Evolutionary conservation across 2,113 vertebrate species (phyloP).

Genomic region (Halichoeres trimaculatus): DNA sequence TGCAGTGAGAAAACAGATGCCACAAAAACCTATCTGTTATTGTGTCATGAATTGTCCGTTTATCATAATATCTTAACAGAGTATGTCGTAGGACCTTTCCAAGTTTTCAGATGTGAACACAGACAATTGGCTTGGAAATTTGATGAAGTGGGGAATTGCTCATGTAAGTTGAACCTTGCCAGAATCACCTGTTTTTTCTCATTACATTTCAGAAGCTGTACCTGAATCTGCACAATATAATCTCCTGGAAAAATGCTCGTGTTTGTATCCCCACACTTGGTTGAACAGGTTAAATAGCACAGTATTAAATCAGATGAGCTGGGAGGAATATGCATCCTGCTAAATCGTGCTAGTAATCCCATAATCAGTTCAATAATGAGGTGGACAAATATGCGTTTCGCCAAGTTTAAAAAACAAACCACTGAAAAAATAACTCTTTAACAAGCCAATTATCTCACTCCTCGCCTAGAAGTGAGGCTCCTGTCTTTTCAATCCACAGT

Average conservation of each 20-base stretch:
- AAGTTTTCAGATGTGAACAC: constrained; percentile 9
- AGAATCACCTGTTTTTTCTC: not conserved
- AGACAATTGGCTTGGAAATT: not conserved
- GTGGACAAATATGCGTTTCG: constrained; percentile 36
- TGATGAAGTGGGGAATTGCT: not conserved
- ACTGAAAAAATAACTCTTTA: constrained; percentile 19
- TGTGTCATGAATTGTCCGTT: not conserved
- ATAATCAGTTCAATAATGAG: constrained; percentile 45
- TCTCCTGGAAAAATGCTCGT: not conserved
- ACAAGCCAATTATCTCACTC: constrained; percentile 51
- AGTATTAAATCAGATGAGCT: constrained; percentile 33
- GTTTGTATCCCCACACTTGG: not conserved
- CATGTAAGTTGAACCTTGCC: not conserved
- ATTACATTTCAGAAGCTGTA: constrained; percentile 1
- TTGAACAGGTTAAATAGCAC: constrained; percentile 25
- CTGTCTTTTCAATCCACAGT: constrained; percentile 41
- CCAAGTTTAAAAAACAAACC: constrained; percentile 29
- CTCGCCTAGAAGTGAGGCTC: constrained; percentile 47
- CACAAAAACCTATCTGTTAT: not conserved
- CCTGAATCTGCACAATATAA: not conserved
- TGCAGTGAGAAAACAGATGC: not conserved
- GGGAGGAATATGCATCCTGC: constrained; percentile 28
- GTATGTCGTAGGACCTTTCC: too few species aligned
- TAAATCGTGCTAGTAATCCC: constrained; percentile 52
- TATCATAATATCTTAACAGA: not conserved